Evolutionary conservation across 2,888 invertebrate species (phyloP), one percentile per base, ranked within the genome.

Genomic region (Linyphia triangularis): DNA sequence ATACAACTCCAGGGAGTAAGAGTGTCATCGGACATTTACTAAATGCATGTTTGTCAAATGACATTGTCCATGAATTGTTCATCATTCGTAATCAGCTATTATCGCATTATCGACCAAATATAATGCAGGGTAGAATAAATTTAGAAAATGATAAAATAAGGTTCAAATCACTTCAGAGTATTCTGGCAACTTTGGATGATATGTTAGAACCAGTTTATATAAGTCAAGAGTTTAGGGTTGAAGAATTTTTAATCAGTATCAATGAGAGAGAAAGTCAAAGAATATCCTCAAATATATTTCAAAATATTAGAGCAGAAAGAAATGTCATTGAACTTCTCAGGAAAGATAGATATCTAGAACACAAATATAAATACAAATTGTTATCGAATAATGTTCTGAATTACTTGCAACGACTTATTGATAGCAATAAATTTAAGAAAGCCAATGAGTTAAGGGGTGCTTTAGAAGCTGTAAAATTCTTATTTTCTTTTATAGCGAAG

Each of bases 41-140:
- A 10, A 19, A 28, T 43, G 43, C 65, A 16, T 79, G 78, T 19
- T 19, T 79, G n/a, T n/a, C 78, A 7, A 2, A 33, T 19, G 30
- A 10, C 13, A n/a, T 67, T 7, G 43, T 43, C 6, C n/a, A 43
- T 30, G 51, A 79, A 2, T 30, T 79, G 10, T 19, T 43, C 10
- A 79, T 22, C 9, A 79, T 79, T 26, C 22, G 65, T 2, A 51
- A 67, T 30, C 30, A 59, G 9, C 40, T 22, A n/a, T 43, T 79
- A 3, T 79, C 65, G 0, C 24, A 40, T 37, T 40, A 40, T 72
- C 40, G 43, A 10, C 22, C 70, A 9, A 22, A 19, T 1, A 13
- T 40, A 19, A 22, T 72, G 3, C 43, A 72, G 10, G 37, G 70
- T 10, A 72, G 70, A 26, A 43, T 72, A 22, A 13, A 43, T 13